phyloP scores from a whole-genome alignment of 2,113 vertebrate genomes.

The Micromys minutus region DNA sequence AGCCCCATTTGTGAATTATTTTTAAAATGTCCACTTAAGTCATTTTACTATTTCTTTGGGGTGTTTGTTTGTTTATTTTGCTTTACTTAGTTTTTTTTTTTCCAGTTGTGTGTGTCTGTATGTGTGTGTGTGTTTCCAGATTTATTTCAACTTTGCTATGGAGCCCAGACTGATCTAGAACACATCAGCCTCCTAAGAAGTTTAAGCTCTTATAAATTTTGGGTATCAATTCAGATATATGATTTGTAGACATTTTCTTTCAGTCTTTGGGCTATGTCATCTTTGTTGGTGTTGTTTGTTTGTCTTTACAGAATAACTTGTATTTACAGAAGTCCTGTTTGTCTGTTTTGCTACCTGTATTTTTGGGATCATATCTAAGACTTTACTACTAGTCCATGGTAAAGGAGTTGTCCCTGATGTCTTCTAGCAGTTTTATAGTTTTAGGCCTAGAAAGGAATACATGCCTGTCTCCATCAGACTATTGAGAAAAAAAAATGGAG shows the following conservation, averaged over 20 bases:
- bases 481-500: background rate
- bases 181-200: background rate
- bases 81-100: background rate
- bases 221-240: background rate
- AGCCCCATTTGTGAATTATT: background rate
- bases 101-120: background rate
- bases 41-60: background rate
- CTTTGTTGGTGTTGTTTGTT: background rate
- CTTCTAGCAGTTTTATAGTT: background rate
- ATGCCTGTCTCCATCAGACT: background rate
- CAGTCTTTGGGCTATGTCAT: background rate
- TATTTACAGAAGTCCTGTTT: background rate
- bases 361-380: background rate
- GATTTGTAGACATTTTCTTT: background rate
- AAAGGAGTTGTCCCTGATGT: background rate
- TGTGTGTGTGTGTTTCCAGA: background rate
- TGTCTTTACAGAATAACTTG: too few species aligned
- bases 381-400: background rate
- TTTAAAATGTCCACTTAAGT: background rate
- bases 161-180: background rate
- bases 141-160: background rate
- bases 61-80: background rate
- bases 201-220: background rate
- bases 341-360: background rate
- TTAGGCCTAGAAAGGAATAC: background rate